Evolutionary conservation across 2,888 invertebrate genomes (phyloP), one percentile per base, ranked within the genome.

Genomic region (Myathropa florea): DNA sequence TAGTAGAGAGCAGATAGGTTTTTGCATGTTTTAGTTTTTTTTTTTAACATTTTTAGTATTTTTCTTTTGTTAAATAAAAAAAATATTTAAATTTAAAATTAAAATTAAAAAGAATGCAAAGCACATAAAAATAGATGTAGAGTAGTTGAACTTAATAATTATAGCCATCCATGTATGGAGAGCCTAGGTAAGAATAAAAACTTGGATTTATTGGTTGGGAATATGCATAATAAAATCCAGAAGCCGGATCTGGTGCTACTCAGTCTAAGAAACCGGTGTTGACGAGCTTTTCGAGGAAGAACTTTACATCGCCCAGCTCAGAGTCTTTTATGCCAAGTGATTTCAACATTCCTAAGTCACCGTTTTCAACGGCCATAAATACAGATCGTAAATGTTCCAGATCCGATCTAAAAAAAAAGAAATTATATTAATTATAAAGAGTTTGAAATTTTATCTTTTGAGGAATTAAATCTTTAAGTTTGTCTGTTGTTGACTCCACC

Each of bases 191-290:
- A 90, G 95, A 95, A 92, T 96, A 96, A 93, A 96, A 96, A 91
- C 94, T 94, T 92, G 95, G 95, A 93, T 95, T 95, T 89, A 96
- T 94, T 90, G 95, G 96, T 91, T 95, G 94, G 90, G 92, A 90
- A 90, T 92, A 91, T 93, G 95, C 94, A 93, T 95, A 95, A 93
- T 95, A 95, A 93, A 95, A 95, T 92, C 95, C 94, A 95, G 95
- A 95, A 94, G 95, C 94, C 92, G 95, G 95, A 94, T 95, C 95
- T 94, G 95, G 94, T 93, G 94, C 94, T 94, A 95, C 94, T 96
- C 96, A 98, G 94, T 98, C 98, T 93, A 98, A 95, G 94, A 98
- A 98, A 90, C 98, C 98, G 89, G 98, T 98, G 93, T 97, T 97
- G 83, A 98, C 97, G 91, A 98, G 95, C 93, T 98, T 98, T 94